Percentiles rank a stretch among this genome's conserved stretches.
These are phyloP conservation scores for Tipula helvola DNA, from an alignment of 2,888 invertebrate species.

Conservation along the genomic window DNA sequence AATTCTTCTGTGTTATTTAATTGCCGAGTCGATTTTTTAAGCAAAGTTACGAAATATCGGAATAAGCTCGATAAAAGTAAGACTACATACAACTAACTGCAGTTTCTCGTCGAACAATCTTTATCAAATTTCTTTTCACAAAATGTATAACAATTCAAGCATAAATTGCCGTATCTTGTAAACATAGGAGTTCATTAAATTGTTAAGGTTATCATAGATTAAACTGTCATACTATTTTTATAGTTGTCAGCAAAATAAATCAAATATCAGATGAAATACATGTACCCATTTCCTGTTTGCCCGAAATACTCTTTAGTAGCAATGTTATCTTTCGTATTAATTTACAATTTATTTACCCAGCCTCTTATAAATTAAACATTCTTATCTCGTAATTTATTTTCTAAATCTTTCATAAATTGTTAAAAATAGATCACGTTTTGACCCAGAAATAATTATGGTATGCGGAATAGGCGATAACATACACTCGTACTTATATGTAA, in stretches of 20 bases:
- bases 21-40: too few relatives aligned
- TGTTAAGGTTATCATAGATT: neutral
- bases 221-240: neutral
- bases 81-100: too few relatives aligned
- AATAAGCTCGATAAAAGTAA: too few relatives aligned
- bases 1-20: too few relatives aligned
- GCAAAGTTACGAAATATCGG: too few relatives aligned
- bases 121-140: too few relatives aligned
- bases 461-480: neutral
- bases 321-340: neutral
- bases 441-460: neutral
- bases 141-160: too few relatives aligned
- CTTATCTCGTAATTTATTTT: neutral
- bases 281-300: neutral
- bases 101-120: too few relatives aligned
- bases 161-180: too few relatives aligned
- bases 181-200: neutral
- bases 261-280: neutral
- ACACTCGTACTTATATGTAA: neutral
- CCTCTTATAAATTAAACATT: neutral
- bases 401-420: neutral
- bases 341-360: neutral
- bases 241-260: neutral
- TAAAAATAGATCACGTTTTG: neutral
- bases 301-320: neutral